phyloP scores from a whole-genome alignment of 2,113 vertebrate species.

The Rhinolophus ferrumequinum region DNA sequence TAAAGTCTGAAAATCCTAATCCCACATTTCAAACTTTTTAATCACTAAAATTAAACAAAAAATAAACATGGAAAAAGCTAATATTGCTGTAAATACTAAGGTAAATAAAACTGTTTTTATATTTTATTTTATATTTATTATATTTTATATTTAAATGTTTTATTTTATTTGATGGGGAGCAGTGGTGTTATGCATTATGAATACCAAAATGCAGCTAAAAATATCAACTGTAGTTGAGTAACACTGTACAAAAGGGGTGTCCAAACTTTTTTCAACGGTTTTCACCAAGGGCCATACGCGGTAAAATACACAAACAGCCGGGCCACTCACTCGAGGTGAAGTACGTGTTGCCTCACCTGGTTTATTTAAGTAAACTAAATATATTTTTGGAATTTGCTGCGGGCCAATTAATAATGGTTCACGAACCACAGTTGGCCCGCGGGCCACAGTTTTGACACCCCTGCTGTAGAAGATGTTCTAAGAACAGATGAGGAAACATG shows the following conservation, averaged over 20 bases:
- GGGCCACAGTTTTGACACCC: too few relatives aligned
- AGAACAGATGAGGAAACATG: slow-evolving; percentile 75
- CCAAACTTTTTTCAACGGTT: too few relatives aligned
- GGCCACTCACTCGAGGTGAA: too few relatives aligned
- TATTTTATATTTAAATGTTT: background rate
- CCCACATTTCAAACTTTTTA: background rate
- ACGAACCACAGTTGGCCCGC: too few relatives aligned
- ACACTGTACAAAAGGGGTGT: slow-evolving; percentile 14
- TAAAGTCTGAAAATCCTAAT: slow-evolving; percentile 10
- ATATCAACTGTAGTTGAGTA: slow-evolving; percentile 51
- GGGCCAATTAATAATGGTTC: too few relatives aligned
- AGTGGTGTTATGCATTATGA: slow-evolving; percentile 39
- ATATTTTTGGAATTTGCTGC: too few relatives aligned
- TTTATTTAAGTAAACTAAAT: too few relatives aligned
- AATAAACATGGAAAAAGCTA: background rate
- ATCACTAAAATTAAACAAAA: slow-evolving; percentile 45
- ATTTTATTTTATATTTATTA: background rate
- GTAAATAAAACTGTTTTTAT: background rate
- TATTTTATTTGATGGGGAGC: background rate
- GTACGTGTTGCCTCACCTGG: too few relatives aligned
- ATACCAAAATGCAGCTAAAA: slow-evolving; percentile 72
- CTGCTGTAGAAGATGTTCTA: slow-evolving; percentile 53
- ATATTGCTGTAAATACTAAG: background rate
- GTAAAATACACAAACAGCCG: too few relatives aligned
- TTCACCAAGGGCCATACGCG: too few relatives aligned